Percentiles rank a stretch among this genome's conserved stretches.
Conservation (phyloP, 2,888 invertebrate genomes). For the Venusia cambrica region DNA sequence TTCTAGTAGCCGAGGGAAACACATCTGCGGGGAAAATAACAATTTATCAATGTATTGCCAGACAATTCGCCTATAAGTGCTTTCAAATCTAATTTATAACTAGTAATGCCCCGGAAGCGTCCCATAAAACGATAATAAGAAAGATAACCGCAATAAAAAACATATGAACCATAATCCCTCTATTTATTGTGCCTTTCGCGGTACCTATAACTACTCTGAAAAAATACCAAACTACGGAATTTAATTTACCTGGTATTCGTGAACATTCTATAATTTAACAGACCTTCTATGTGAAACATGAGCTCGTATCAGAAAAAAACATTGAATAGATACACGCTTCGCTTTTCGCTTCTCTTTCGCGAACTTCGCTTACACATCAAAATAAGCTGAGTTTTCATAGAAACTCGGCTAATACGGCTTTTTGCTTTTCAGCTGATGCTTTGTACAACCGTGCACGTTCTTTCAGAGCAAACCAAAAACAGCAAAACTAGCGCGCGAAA, state of each 20-base stretch:
- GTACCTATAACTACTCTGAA: constrained; percentile 24
- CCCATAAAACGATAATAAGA: constrained; percentile 46
- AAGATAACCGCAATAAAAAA: constrained; percentile 49
- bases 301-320: constrained; percentile 15
- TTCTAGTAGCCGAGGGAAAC: constrained; percentile 21
- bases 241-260: constrained; percentile 12
- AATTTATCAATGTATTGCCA: constrained; percentile 20
- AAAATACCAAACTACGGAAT: constrained; percentile 24
- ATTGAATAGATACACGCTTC: too few relatives aligned
- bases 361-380: too few relatives aligned
- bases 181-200: constrained; percentile 38
- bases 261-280: too few relatives aligned
- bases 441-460: constrained; percentile 38
- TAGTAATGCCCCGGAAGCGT: constrained; percentile 38
- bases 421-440: constrained; percentile 34
- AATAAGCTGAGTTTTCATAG: constrained; percentile 34
- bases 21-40: constrained; percentile 18
- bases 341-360: too few relatives aligned
- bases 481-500: constrained; percentile 31
- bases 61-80: constrained; percentile 33
- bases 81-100: constrained; percentile 41
- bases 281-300: neutral
- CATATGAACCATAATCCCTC: constrained; percentile 43
- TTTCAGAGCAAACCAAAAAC: constrained; percentile 35
- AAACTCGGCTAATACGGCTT: constrained; percentile 30